Evolutionary conservation across 2,797 vertebrate species (phyloP), one percentile per base, ranked within the genome.

Genomic region (Molossus alvarezi): DNA sequence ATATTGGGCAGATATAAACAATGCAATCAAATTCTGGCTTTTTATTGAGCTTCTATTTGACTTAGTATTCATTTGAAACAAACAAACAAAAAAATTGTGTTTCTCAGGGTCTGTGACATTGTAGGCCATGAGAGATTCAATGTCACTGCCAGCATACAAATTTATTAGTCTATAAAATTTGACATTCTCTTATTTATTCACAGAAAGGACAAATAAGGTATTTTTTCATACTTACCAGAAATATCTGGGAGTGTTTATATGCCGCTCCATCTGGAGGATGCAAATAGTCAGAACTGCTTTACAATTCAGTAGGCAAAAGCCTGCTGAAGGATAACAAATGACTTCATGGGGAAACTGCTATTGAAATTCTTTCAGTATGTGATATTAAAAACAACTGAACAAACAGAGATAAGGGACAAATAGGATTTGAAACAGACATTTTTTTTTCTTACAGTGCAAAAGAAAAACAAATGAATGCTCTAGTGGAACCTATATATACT

Each of bases 301-400:
- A 99, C 99, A 99, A 99, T 99, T 99, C 99, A 99, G 99, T 98
- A 99, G 99, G 99, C 99, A 99, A 99, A 99, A 99, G 99, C 99
- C 99, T 98, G 99, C 99, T 99, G 99, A 99, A 99, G 99, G 99
- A 99, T 99, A 99, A 99, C 99, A 99, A 99, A 99, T 99, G 99
- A 99, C 99, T 99, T 99, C 99, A 99, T 99, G 99, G 99, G 99
- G 99, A 99, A 99, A 99, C 99, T 99, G 99, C 99, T 99, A 99
- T 99, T 99, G 99, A 99, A 99, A 99, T 99, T 99, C 99, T 99
- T 99, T 99, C 99, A 99, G 99, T 99, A 99, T 99, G 99, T 99
- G 99, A 99, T 99, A 99, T 99, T 99, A 99, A 99, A 99, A 99
- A 99, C 99, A 99, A 99, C 99, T 99, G 99, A 99, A 99, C 99